Conservation (phyloP, 2,888 invertebrate genomes). For the Cetonia aurata region DNA sequence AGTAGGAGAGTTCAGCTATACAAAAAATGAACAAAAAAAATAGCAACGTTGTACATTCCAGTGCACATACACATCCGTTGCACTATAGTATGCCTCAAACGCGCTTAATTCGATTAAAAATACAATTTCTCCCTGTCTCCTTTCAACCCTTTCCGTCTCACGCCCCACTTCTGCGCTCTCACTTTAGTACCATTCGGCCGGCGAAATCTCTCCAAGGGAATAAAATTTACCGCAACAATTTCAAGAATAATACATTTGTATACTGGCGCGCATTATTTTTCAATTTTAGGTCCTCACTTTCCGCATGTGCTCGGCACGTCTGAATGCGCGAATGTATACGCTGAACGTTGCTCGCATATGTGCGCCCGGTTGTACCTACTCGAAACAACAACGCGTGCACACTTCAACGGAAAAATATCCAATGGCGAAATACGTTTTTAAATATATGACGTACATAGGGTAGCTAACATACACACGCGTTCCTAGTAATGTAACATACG, state of each 20-base stretch:
- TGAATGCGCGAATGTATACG: conserved; percentile 2
- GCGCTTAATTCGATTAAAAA: conserved; percentile 46
- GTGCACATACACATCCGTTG: background rate
- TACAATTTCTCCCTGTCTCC: conserved; percentile 40
- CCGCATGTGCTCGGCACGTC: background rate
- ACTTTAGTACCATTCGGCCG: too few relatives aligned
- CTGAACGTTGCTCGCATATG: too few relatives aligned
- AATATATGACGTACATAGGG: conserved; percentile 23
- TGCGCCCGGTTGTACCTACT: conserved; percentile 34
- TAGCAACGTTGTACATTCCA: background rate
- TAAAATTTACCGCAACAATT: conserved; percentile 46
- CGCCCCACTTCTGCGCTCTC: background rate
- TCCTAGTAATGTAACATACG: background rate
- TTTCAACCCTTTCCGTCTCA: background rate
- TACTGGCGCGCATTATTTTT: conserved; percentile 39
- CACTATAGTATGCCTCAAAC: conserved; percentile 40
- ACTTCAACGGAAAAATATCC: conserved; percentile 38
- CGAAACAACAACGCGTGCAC: conserved; percentile 41
- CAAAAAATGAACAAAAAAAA: conserved; percentile 35
- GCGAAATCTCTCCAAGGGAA: conserved; percentile 5
- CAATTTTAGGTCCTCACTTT: conserved; percentile 35
- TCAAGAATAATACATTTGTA: conserved; percentile 43
- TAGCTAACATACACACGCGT: background rate
- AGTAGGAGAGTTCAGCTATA: conserved; percentile 6
- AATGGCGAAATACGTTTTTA: conserved; percentile 35